Evolutionary conservation across 2,113 vertebrate species (phyloP), one percentile per base, ranked within the genome.

Genomic region (Cromileptes altivelis): DNA sequence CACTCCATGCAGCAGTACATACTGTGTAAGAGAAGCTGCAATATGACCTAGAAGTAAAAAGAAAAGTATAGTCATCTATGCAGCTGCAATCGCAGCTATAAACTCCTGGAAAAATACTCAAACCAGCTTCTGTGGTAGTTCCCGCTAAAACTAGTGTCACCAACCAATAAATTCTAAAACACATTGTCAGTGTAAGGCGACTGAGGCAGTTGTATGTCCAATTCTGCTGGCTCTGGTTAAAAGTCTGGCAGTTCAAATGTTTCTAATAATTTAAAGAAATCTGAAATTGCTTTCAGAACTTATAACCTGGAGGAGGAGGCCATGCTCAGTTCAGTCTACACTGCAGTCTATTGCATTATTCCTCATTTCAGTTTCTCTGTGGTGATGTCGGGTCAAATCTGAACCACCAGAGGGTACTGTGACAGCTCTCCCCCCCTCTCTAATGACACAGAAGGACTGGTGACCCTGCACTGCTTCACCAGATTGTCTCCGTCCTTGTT

Each of bases 381-480:
- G 53, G 9, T 25, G 61, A 18, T 3, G 2, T 15, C 2, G 17
- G 12, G 2, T 15, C 4, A 7, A 60, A 1, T 7, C 42, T 60
- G 15, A 33, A 8, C 87, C 89, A 85, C 76, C 65, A 81, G 89
- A 69, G 45, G 85, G 82, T 0, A 87, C 85, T 85, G 89, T 74
- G 3, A 21, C 19, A 3, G 61, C 61, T 64, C 61, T 23, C 53
- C n/a, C 8, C 14, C 49, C 25, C 17, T 25, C 47, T 33, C 19
- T 55, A 57, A 67, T 61, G 45, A 25, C 47, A 19, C 17, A 23
- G 12, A 33, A 1, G 2, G 57, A 18, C 47, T 40, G 58, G 42
- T 42, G 9, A 18, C 23, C 49, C 21, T n/a, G 17, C 8, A 1
- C n/a, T 6, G 42, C 25, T n/a, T 30, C 71, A 5, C 17, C 45